A percentile compares a stretch with the other conserved stretches of the same genome.
phyloP scores from a whole-genome alignment of 1,140 invertebrate genomes.

The Drosophila tropicalis region DNA sequence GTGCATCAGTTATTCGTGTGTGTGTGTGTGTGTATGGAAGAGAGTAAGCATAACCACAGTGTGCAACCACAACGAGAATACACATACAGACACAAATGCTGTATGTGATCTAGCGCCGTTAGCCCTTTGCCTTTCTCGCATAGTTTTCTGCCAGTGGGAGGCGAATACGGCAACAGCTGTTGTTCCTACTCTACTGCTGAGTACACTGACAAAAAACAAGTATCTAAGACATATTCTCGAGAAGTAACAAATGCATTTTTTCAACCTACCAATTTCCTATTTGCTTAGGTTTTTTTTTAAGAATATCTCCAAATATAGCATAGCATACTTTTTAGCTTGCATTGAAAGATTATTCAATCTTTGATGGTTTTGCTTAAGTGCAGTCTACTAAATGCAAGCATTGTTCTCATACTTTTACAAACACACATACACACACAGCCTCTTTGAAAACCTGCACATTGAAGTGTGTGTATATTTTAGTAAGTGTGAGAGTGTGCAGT shows the following conservation, averaged over 20 bases:
- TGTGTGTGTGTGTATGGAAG: slow-evolving; percentile 11
- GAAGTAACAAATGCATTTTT: no score
- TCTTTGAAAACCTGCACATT: background rate
- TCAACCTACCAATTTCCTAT: no score
- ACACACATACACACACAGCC: background rate
- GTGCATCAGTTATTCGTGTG: slow-evolving; percentile 1
- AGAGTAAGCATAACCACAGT: slow-evolving; percentile 41
- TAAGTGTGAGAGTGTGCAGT: background rate
- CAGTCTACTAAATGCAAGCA: background rate
- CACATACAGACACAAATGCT: slow-evolving; percentile 28
- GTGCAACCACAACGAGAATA: slow-evolving; percentile 49
- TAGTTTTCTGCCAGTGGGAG: slow-evolving; percentile 45
- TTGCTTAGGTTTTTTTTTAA: no score
- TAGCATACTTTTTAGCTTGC: background rate
- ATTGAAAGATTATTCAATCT: background rate
- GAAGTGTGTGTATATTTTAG: background rate
- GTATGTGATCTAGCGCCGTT: slow-evolving; percentile 40
- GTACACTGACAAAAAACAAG: slow-evolving; percentile 6
- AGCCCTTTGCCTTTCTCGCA: slow-evolving; percentile 28
- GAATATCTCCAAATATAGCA: background rate
- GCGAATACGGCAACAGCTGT: slow-evolving; percentile 56
- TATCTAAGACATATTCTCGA: background rate
- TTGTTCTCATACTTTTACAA: background rate
- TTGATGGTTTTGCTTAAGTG: background rate
- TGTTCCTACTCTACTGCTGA: slow-evolving; percentile 40